These are phyloP conservation scores for Cardiocondyla obscurior DNA, from an alignment of 1,140 invertebrate species.

Conservation along the genomic window DNA sequence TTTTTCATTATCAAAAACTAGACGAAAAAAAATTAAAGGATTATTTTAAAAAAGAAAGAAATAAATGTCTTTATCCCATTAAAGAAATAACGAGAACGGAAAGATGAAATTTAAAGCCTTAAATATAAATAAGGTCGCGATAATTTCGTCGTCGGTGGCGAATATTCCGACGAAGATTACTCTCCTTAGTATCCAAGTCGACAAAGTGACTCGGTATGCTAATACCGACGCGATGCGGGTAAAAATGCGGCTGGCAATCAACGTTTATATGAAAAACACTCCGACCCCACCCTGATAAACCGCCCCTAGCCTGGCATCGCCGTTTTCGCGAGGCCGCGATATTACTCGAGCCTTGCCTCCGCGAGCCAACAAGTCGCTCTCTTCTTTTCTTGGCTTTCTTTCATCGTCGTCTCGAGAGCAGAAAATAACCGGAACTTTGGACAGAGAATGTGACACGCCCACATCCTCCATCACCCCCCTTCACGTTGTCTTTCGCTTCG, in stretches of 20 bases:
- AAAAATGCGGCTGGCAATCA: conserved; percentile 53
- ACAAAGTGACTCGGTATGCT: background rate
- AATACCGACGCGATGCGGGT: conserved; percentile 24
- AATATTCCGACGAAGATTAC: conserved; percentile 7
- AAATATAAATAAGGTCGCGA: conserved; percentile 41
- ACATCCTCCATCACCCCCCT: background rate
- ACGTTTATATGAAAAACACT: conserved; percentile 59
- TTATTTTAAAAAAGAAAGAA: too few relatives aligned
- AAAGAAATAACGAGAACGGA: background rate
- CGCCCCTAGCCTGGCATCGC: background rate
- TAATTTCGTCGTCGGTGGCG: background rate
- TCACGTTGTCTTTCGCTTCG: background rate
- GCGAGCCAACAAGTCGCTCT: background rate
- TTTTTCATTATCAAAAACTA: background rate
- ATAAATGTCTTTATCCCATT: conserved; percentile 4
- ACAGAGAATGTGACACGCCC: conserved; percentile 27
- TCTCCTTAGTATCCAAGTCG: background rate
- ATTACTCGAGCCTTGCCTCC: conserved; percentile 20
- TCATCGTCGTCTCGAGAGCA: conserved; percentile 5
- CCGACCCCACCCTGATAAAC: background rate
- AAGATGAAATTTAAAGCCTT: background rate
- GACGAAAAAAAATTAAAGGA: background rate
- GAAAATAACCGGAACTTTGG: conserved; percentile 45
- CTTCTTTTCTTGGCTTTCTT: conserved; percentile 4
- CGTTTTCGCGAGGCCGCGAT: conserved; percentile 19